Percentiles rank a stretch among this genome's conserved stretches.
phyloP scores from a whole-genome alignment of 2,113 vertebrate genomes.

The Trichechus manatus region DNA sequence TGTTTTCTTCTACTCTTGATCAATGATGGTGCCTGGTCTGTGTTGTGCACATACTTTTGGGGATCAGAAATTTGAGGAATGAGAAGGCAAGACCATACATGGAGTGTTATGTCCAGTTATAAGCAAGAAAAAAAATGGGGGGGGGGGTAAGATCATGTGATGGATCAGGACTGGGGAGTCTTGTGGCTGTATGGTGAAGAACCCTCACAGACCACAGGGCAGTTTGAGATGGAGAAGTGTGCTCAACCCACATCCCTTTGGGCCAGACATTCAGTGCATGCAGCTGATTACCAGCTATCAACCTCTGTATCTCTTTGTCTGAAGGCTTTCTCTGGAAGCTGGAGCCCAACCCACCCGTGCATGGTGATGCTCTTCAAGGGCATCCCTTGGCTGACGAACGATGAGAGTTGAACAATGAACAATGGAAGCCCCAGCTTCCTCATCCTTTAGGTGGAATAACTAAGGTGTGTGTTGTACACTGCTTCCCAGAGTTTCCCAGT shows the following conservation, averaged over 20 bases:
- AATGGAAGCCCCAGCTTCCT: background rate
- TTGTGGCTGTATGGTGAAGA: background rate
- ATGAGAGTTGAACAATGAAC: too few species aligned
- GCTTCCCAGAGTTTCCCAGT: background rate
- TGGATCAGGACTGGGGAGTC: background rate
- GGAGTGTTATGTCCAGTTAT: background rate
- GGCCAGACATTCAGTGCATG: background rate
- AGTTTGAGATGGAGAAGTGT: rapidly evolving
- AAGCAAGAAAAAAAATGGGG: background rate
- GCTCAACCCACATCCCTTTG: rapidly evolving
- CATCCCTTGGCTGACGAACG: background rate
- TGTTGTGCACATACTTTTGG: background rate
- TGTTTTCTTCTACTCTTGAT: background rate
- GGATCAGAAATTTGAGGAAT: background rate
- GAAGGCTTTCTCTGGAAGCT: background rate
- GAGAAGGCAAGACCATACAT: background rate
- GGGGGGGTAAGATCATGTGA: background rate
- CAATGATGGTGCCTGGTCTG: background rate
- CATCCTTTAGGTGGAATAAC: background rate
- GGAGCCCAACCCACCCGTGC: background rate
- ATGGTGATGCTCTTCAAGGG: background rate
- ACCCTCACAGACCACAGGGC: rapidly evolving
- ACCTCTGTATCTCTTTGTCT: background rate
- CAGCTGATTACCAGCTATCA: background rate
- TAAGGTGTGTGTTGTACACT: background rate